Evolutionary conservation across 2,888 invertebrate genomes (phyloP).

Genomic region (Zygogramma bicolorata): DNA sequence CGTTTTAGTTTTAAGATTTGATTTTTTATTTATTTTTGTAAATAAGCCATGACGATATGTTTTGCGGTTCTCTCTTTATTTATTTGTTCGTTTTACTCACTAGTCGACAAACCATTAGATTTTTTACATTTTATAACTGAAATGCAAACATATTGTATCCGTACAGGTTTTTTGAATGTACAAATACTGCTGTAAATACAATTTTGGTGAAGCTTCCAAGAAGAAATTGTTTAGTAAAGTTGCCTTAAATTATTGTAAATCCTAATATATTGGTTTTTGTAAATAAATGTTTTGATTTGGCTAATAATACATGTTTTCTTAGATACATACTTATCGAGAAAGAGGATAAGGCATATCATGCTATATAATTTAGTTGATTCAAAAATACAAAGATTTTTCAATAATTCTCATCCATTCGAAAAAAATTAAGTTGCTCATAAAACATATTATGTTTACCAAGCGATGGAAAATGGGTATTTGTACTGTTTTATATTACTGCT

Average conservation of each 20-base stretch:
- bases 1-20: conserved; percentile 65
- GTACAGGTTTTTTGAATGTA: conserved; percentile 27
- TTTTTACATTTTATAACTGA: conserved; percentile 42
- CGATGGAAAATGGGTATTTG: too few species aligned
- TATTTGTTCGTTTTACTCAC: conserved; percentile 51
- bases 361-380: too few species aligned
- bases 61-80: conserved; percentile 24
- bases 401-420: too few species aligned
- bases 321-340: too few species aligned
- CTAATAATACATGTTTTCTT: conserved; percentile 10
- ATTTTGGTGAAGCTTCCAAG: conserved; percentile 37
- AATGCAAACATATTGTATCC: conserved; percentile 16
- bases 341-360: too few species aligned
- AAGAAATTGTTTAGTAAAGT: conserved; percentile 37
- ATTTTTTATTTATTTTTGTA: conserved; percentile 41
- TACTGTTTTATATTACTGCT: too few species aligned
- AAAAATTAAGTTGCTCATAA: too few species aligned
- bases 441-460: too few species aligned
- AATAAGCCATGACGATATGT: conserved; percentile 27
- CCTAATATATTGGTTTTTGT: conserved; percentile 60
- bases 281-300: conserved; percentile 50
- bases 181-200: conserved; percentile 39
- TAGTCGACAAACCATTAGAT: conserved; percentile 55
- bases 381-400: too few species aligned
- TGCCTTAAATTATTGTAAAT: conserved; percentile 60